These are phyloP conservation scores for Coregonus ussuriensis DNA, from an alignment of 2,797 vertebrate species.

Conservation along the genomic window DNA sequence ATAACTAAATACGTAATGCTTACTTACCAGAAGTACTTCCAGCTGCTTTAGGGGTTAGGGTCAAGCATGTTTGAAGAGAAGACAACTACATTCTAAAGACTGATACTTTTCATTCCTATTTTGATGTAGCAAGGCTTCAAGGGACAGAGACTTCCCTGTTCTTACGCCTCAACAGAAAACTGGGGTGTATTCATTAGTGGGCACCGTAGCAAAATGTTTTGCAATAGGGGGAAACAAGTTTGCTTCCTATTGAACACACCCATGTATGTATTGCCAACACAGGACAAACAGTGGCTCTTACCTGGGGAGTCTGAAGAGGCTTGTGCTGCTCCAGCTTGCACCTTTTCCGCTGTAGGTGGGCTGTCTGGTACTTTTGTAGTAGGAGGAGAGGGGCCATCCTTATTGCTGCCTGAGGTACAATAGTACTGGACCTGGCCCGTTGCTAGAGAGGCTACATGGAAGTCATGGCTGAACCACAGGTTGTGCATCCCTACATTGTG, in stretches of 20 bases:
- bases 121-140: too few relatives aligned
- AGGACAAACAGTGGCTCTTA: slow-evolving; percentile 30
- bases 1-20: too few relatives aligned
- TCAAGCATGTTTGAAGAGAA: too few relatives aligned
- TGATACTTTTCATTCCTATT: too few relatives aligned
- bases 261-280: background rate
- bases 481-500: slow-evolving; percentile 71
- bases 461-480: slow-evolving; percentile 71
- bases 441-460: slow-evolving; percentile 69
- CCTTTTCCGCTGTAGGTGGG: slow-evolving; percentile 50
- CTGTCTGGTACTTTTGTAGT: slow-evolving; percentile 46
- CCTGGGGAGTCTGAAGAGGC: slow-evolving; percentile 46
- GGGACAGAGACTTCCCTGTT: slow-evolving; percentile 6
- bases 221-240: background rate
- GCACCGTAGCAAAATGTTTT: background rate
- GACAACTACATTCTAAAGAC: too few relatives aligned
- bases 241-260: background rate
- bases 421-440: slow-evolving; percentile 83
- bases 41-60: too few relatives aligned
- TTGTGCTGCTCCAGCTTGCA: slow-evolving; percentile 42
- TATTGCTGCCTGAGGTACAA: slow-evolving; percentile 79
- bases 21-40: too few relatives aligned
- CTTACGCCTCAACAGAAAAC: background rate
- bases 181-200: background rate
- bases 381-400: slow-evolving; percentile 71